A percentile compares a stretch with the other conserved stretches of the same genome.
phyloP scores from a whole-genome alignment of 2,113 vertebrate species.

The Dinomys branickii region DNA sequence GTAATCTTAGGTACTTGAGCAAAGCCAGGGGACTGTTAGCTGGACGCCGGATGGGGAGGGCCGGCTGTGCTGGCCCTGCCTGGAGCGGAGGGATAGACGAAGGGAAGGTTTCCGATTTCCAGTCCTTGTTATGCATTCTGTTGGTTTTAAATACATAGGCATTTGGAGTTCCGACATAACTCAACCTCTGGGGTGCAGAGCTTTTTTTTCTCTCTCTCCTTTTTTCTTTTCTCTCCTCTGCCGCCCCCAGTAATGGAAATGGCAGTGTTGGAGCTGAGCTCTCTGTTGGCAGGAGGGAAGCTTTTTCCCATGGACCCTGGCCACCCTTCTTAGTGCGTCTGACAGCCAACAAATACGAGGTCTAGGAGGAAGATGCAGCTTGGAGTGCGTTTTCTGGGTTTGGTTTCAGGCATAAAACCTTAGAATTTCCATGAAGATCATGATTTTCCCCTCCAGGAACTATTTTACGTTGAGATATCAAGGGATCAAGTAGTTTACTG shows the following conservation, averaged over 20 bases:
- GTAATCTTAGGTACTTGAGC: conserved; percentile 88
- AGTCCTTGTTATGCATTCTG: not conserved
- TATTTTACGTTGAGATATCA: not conserved
- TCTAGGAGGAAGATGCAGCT: not conserved
- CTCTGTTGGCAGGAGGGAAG: not conserved
- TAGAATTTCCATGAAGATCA: not conserved
- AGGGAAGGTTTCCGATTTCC: not conserved
- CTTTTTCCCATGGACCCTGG: not conserved
- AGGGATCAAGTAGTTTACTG: not conserved
- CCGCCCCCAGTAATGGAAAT: not conserved
- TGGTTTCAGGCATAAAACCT: not conserved
- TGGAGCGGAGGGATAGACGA: not conserved
- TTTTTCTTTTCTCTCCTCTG: not conserved
- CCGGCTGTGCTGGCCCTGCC: not conserved
- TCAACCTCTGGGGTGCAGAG: not conserved
- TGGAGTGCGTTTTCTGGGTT: not conserved
- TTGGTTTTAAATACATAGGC: not conserved
- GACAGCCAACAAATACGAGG: not conserved
- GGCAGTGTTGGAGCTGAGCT: not conserved
- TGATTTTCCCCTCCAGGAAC: not conserved
- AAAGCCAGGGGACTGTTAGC: conserved; percentile 83
- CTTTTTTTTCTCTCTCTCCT: not conserved
- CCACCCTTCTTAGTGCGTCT: not conserved
- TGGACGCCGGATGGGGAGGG: conserved; percentile 67
- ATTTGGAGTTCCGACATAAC: not conserved